Percentiles rank a stretch among this genome's conserved stretches.
These are phyloP conservation scores for Otolemur crassicaudatus DNA, from an alignment of 2,797 vertebrate species.

Conservation along the genomic window DNA sequence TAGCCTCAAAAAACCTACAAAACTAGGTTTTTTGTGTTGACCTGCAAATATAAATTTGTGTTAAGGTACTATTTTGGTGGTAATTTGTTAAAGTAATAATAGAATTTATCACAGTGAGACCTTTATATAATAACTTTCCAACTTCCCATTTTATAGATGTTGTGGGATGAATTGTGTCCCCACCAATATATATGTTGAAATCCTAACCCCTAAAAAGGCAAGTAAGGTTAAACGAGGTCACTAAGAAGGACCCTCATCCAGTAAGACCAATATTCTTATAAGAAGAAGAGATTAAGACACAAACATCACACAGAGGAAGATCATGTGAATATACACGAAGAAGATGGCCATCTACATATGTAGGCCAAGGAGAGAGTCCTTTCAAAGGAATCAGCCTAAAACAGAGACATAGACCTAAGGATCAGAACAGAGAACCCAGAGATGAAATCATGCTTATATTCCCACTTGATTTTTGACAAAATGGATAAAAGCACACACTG, in stretches of 20 bases:
- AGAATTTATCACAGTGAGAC: background rate
- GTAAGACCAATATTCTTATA: background rate
- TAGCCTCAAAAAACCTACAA: background rate
- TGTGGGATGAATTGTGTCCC: background rate
- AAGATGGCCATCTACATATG: background rate
- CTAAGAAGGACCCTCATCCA: background rate
- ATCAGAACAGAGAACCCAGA: no score
- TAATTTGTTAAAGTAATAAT: background rate
- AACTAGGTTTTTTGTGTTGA: background rate
- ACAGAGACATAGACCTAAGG: no score
- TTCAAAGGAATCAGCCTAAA: background rate
- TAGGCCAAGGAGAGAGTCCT: background rate
- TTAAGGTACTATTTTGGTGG: background rate
- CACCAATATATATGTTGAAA: background rate
- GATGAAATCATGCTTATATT: no score
- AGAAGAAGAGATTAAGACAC: background rate
- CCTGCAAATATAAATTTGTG: background rate
- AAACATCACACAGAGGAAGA: background rate
- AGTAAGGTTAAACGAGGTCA: background rate
- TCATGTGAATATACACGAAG: fast-evolving
- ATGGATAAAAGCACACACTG: no score
- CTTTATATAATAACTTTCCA: background rate
- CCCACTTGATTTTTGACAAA: no score
- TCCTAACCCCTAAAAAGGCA: background rate
- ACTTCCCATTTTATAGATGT: background rate